Base-by-base conservation (phyloP, 1,140 invertebrate genomes). In the Melipona quadrifasciata region DNA sequence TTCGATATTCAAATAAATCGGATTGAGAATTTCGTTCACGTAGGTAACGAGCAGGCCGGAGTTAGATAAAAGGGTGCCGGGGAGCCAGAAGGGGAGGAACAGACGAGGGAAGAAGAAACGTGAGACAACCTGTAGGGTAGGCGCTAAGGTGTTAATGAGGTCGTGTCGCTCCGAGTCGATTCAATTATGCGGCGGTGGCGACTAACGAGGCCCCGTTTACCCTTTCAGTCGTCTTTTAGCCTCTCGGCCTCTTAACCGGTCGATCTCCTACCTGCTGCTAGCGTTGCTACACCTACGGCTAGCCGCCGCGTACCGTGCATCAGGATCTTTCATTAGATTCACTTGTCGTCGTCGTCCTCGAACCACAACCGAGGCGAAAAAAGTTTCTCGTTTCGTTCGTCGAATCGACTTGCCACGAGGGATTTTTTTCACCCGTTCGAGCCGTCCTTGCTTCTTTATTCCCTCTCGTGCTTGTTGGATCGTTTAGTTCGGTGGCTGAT, bases 111-210 rank as follows among this genome's bases (percentile, higher is more conserved):
- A 82, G 82, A 91, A 88, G 91, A 93, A 94, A 94, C 90, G 91
- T 94, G 93, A 93, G 93, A 93, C 92, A 94, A 93, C 93, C 93
- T 94, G 93, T 94, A 94, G 92, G 85, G 91, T 90, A 93, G 92
- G 93, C 93, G 93, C 91, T 94, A 92, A 94, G 93, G 94, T 94
- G 94, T 94, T 95, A 95, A 95, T 94, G 94, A 95, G 94, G 94
- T 95, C 93, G 93, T 95, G 94, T 95, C 93, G 93, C 91, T 93
- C 92, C 91, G 91, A 94, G 92, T 93, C 92, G 93, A 94, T 94
- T 94, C 93, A 95, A 95, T 95, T 95, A 94, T 94, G 93, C 93
- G 91, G 88, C 91, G 92, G 92, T 91, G 92, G 87, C 91, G 91
- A 91, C 92, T 95, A 95, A 95, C 94, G 94, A 94, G 94, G 90